Evolutionary conservation across 2,113 vertebrate species (phyloP).

Genomic region (Epinephelus cyanopodus): DNA sequence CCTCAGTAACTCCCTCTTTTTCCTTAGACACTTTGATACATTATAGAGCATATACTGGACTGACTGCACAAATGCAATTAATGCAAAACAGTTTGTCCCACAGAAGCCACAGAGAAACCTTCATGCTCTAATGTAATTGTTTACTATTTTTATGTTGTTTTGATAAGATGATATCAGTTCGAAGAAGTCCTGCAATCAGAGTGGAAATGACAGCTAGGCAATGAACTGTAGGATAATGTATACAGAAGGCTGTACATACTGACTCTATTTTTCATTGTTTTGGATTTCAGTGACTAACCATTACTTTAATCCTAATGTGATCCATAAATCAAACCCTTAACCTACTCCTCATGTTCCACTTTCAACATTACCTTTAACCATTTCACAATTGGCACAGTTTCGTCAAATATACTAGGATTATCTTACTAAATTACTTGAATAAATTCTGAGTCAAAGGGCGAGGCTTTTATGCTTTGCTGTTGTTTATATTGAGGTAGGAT

Average conservation of each 20-base stretch:
- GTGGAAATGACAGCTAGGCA: no score
- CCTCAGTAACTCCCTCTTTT: no score
- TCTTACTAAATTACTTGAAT: neutral
- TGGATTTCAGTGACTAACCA: neutral
- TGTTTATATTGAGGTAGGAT: neutral
- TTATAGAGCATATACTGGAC: no score
- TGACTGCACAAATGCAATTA: neutral
- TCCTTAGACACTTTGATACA: no score
- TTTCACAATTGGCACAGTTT: neutral
- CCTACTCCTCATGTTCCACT: neutral
- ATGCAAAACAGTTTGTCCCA: neutral
- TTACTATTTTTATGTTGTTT: neutral
- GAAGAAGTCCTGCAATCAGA: neutral
- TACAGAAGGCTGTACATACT: neutral
- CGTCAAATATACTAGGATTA: neutral
- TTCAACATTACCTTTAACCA: neutral
- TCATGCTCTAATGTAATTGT: neutral
- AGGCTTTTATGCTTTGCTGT: no score
- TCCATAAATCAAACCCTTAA: neutral
- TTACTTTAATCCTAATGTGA: neutral
- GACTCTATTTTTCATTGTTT: neutral
- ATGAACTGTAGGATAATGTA: no score
- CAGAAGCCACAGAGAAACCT: conserved; percentile 25
- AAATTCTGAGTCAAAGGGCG: neutral
- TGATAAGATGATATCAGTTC: neutral